These are phyloP conservation scores for Gila orcuttii DNA, from an alignment of 2,113 vertebrate genomes.

Conservation along the genomic window DNA sequence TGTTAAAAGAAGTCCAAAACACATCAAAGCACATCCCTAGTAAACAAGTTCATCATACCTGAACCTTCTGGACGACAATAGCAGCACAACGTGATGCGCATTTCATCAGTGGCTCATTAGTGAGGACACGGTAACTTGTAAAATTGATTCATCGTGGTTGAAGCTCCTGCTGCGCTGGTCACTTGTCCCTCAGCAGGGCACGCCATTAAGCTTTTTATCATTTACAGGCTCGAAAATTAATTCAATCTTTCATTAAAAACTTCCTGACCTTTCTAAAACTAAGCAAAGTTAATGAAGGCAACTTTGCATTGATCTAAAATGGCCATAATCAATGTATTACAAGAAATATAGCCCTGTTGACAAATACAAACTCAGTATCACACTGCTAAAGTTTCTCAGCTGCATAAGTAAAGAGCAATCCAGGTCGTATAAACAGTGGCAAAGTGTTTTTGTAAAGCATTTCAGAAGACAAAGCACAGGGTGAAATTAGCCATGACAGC, in stretches of 20 bases:
- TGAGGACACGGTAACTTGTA: conserved; percentile 17
- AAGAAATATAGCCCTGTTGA: neutral
- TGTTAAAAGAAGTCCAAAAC: neutral
- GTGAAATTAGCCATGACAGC: conserved; percentile 53
- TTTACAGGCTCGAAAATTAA: neutral
- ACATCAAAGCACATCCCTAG: neutral
- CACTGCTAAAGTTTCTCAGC: neutral
- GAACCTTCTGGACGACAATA: neutral
- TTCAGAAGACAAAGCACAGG: conserved; percentile 37
- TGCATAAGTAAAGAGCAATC: neutral
- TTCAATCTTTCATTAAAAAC: neutral
- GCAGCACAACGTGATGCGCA: neutral
- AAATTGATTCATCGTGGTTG: conserved; percentile 30
- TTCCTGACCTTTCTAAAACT: neutral
- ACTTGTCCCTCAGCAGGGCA: neutral
- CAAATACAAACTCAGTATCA: neutral
- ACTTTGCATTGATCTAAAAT: neutral
- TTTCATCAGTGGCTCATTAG: conserved; percentile 45
- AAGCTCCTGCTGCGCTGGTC: neutral
- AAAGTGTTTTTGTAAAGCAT: conserved; percentile 17
- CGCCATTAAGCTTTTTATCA: conserved; percentile 18
- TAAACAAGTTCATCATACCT: neutral
- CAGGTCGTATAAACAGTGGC: conserved; percentile 9
- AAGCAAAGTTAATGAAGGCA: neutral
- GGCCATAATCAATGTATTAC: neutral